Conservation (phyloP, 2,797 vertebrate genomes). For the Coluber constrictor region DNA sequence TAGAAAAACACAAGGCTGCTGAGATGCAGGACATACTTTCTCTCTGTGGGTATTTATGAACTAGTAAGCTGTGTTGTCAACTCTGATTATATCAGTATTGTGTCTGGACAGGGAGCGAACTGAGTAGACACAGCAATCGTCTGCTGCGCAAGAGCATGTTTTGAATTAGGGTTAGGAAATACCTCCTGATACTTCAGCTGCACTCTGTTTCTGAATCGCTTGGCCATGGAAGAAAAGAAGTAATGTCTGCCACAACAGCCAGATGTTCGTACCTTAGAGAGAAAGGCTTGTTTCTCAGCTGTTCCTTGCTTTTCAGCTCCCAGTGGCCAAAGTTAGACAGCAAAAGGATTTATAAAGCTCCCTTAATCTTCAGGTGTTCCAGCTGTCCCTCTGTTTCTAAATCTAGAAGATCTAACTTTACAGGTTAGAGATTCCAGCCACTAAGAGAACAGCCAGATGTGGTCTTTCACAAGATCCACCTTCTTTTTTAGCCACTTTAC, state of each 20-base stretch:
- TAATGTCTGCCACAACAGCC: background rate
- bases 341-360: background rate
- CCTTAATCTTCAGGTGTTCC: background rate
- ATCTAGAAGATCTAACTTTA: background rate
- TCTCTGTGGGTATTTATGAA: background rate
- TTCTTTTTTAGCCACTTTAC: background rate
- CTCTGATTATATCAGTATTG: background rate
- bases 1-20: too few relatives aligned
- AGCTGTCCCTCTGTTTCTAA: background rate
- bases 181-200: background rate
- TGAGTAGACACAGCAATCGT: background rate
- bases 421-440: background rate
- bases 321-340: background rate
- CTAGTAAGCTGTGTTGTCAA: background rate
- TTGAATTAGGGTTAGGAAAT: background rate
- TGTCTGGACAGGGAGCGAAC: background rate
- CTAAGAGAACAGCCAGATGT: background rate
- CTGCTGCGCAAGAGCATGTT: background rate
- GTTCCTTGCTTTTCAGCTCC: background rate
- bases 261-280: background rate
- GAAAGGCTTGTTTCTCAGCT: background rate
- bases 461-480: background rate
- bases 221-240: background rate
- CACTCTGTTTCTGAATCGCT: background rate
- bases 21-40: background rate